Evolutionary conservation across 2,113 vertebrate genomes (phyloP).

Genomic region (Pangasianodon hypophthalmus): DNA sequence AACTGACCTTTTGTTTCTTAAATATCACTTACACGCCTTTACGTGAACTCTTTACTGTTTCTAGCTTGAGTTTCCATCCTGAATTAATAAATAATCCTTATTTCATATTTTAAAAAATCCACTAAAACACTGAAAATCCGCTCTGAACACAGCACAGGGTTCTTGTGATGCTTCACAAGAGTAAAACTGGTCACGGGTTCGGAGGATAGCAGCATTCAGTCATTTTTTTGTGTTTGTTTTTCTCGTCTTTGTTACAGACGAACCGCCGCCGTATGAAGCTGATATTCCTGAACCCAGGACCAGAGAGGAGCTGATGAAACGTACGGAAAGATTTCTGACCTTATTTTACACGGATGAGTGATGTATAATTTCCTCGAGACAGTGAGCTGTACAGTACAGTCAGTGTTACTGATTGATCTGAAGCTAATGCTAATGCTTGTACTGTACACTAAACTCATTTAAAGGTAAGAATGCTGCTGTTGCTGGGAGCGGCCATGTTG

Average conservation of each 20-base stretch:
- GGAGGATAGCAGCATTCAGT: not conserved
- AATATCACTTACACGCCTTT: not conserved
- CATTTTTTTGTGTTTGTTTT: not conserved
- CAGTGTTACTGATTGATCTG: not conserved
- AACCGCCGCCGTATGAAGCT: conserved; percentile 67
- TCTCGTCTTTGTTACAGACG: conserved; percentile 56
- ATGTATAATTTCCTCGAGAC: not conserved
- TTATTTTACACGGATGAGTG: not conserved
- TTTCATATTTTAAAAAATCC: too few relatives aligned
- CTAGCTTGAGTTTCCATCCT: not conserved
- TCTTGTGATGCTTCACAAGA: not conserved
- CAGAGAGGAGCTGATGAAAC: conserved; percentile 72
- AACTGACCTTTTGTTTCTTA: too few relatives aligned
- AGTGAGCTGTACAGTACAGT: not conserved
- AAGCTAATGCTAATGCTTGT: not conserved
- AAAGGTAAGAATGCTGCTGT: not conserved
- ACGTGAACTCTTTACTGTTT: not conserved
- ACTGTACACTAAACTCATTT: not conserved
- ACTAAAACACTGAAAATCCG: too few relatives aligned
- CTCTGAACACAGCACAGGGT: too few relatives aligned
- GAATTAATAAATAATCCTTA: not conserved
- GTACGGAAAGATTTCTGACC: conserved; percentile 52
- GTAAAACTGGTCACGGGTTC: not conserved
- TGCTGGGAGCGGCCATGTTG: not conserved
- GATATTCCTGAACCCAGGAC: conserved; percentile 72